Percentiles rank a stretch among this genome's conserved stretches.
phyloP scores from a whole-genome alignment of 1,140 invertebrate genomes.

The Yoshiicerus persimilis region DNA sequence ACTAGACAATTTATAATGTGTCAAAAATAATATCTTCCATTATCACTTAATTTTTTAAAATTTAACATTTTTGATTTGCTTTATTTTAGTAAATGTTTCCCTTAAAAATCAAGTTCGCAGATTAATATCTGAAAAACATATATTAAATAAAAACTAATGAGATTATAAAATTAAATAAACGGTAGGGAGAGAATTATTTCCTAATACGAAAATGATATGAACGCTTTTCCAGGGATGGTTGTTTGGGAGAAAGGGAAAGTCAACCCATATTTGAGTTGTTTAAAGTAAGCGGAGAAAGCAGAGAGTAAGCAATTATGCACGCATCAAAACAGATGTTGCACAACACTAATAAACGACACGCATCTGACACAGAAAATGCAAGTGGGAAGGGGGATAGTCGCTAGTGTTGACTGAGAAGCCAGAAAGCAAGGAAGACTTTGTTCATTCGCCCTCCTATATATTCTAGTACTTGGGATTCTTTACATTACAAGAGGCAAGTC shows the following conservation, averaged over 20 bases:
- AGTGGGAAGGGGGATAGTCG: not conserved
- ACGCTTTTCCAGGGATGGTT: not conserved
- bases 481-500: not conserved
- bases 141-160: too few relatives aligned
- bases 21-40: too few relatives aligned
- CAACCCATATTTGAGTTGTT: not conserved
- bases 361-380: slow-evolving; percentile 13
- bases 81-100: too few relatives aligned
- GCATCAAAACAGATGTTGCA: slow-evolving; percentile 19
- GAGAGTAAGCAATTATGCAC: not conserved
- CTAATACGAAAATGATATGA: not conserved
- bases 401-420: not conserved
- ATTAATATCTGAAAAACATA: too few relatives aligned
- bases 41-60: too few relatives aligned
- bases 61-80: too few relatives aligned
- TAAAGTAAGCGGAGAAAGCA: not conserved
- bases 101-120: too few relatives aligned
- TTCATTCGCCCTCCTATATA: not conserved
- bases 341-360: slow-evolving; percentile 9
- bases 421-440: not conserved
- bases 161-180: not conserved
- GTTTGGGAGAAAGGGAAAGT: not conserved
- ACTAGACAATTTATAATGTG: too few relatives aligned
- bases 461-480: not conserved
- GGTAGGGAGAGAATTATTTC: not conserved